Conservation (phyloP, 1,140 invertebrate genomes). For the Eupeodes corollae region DNA sequence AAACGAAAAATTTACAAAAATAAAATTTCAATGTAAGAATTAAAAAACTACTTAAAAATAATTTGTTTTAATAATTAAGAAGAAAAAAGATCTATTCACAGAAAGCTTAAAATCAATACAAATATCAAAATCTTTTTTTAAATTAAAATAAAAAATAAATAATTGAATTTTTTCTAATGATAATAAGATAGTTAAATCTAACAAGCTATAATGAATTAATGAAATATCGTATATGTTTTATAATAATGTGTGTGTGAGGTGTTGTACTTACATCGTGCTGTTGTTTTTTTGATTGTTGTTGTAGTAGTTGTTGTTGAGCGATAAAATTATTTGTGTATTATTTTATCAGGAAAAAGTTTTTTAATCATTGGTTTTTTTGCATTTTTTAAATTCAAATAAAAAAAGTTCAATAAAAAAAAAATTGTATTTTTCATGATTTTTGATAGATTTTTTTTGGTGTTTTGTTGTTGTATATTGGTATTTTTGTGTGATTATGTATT, state of each 20-base stretch:
- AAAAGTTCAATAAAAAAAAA: constrained; percentile 1
- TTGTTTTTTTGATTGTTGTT: constrained; percentile 16
- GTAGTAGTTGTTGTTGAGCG: constrained; percentile 4
- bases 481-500: constrained; percentile 23
- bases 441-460: constrained; percentile 13
- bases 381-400: constrained; percentile 4
- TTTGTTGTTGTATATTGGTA: constrained; percentile 19
- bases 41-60: no score
- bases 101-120: no score
- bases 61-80: no score
- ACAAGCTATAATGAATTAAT: background rate
- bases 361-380: background rate
- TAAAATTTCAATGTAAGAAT: no score
- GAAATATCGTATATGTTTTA: constrained; percentile 2
- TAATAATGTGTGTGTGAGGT: constrained; percentile 29
- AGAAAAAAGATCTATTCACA: no score
- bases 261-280: constrained; percentile 38
- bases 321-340: background rate
- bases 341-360: background rate
- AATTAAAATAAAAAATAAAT: no score
- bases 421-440: constrained; percentile 4
- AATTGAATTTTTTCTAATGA: no score
- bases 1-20: no score
- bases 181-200: no score
- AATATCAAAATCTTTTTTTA: no score